Percentiles rank a stretch among this genome's conserved stretches.
Evolutionary conservation across 2,113 vertebrate species (phyloP).

Genomic region (Puma concolor): DNA sequence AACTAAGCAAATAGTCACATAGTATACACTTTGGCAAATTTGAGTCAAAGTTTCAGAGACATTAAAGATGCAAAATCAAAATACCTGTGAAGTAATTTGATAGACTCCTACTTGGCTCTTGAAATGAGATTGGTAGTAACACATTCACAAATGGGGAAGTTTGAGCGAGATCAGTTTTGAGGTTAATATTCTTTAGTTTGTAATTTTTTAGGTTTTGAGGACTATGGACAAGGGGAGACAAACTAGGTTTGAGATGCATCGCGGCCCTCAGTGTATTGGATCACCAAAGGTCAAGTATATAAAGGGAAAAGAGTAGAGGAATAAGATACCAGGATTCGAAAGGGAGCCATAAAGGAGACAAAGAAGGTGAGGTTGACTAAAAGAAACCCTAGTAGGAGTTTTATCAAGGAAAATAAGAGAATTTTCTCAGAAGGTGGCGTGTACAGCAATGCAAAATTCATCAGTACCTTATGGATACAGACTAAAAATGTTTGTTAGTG

Average conservation of each 20-base stretch:
- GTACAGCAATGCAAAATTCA: neutral
- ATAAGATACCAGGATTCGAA: neutral
- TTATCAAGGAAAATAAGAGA: no score
- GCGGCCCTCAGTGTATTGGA: accelerated
- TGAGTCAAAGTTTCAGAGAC: neutral
- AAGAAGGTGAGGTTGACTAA: neutral
- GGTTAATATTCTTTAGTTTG: neutral
- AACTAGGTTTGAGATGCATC: neutral
- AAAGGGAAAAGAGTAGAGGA: neutral
- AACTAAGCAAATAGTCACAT: neutral
- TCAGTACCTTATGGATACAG: neutral
- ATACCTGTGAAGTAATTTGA: neutral
- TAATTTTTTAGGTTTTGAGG: neutral
- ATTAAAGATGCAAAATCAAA: neutral
- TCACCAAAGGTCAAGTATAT: neutral
- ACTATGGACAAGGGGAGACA: neutral
- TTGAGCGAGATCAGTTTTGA: neutral
- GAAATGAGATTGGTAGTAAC: neutral
- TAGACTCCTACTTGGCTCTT: neutral
- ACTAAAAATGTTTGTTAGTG: neutral
- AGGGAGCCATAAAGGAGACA: neutral
- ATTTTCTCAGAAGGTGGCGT: neutral
- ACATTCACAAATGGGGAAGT: neutral
- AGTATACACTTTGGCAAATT: neutral
- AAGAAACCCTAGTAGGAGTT: neutral